Evolutionary conservation across 2,113 vertebrate species (phyloP).

Genomic region (Rattus rattus): DNA sequence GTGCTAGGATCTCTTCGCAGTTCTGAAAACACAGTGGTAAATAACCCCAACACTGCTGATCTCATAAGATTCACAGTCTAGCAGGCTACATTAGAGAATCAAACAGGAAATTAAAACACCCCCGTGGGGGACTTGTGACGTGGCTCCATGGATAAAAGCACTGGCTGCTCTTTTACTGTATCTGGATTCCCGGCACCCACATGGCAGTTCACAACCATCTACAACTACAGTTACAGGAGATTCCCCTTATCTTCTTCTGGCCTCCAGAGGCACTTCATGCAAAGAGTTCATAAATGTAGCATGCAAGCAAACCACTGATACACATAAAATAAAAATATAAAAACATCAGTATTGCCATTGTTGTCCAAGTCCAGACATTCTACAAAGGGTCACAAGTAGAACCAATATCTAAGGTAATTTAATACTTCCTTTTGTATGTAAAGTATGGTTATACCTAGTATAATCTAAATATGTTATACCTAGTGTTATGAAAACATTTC

Average conservation of each 20-base stretch:
- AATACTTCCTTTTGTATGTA: background rate
- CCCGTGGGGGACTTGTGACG: background rate
- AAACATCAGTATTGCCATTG: background rate
- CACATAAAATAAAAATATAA: background rate
- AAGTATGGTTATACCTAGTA: background rate
- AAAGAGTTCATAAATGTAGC: background rate
- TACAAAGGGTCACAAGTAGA: background rate
- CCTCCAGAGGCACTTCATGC: background rate
- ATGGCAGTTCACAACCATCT: background rate
- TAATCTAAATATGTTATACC: background rate
- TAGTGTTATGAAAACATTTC: background rate
- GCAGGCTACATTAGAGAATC: background rate
- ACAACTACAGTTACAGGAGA: background rate
- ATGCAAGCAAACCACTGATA: background rate
- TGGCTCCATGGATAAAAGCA: background rate
- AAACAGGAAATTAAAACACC: background rate
- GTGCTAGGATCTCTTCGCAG: background rate
- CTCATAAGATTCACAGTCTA: background rate
- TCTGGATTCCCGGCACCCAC: background rate
- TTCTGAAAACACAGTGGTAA: background rate
- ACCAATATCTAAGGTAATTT: constrained; percentile 8
- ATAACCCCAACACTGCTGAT: background rate
- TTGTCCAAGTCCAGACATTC: background rate
- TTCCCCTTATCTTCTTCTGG: background rate
- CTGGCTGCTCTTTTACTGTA: background rate